phyloP scores from a whole-genome alignment of 2,113 vertebrate species.

The Scomber japonicus region DNA sequence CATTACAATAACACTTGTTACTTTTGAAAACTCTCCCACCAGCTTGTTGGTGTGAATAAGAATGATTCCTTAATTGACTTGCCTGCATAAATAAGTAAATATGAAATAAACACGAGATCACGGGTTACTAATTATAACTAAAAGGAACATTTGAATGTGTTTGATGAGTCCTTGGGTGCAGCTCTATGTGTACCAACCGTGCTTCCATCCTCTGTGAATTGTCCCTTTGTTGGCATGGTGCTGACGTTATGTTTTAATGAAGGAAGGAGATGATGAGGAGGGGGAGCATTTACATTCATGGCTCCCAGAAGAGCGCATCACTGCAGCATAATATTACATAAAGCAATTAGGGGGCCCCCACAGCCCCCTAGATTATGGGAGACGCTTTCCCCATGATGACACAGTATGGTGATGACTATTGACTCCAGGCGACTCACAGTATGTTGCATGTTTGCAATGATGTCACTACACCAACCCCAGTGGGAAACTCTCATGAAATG shows the following conservation, averaged over 20 bases:
- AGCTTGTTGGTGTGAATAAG: slow-evolving; percentile 8
- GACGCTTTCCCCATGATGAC: slow-evolving; percentile 73
- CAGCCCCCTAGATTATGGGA: slow-evolving; percentile 64
- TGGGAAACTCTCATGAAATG: slow-evolving; percentile 69
- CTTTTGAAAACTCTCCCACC: neutral
- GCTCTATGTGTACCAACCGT: slow-evolving; percentile 32
- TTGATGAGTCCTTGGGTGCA: slow-evolving; percentile 40
- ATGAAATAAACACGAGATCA: slow-evolving; percentile 42
- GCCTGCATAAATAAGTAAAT: slow-evolving; percentile 44
- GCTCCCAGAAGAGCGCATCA: slow-evolving; percentile 68
- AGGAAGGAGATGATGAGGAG: slow-evolving; percentile 78
- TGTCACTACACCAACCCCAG: slow-evolving; percentile 67
- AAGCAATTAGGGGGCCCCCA: slow-evolving; percentile 81
- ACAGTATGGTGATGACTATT: slow-evolving; percentile 55
- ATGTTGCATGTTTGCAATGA: slow-evolving; percentile 72
- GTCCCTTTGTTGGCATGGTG: slow-evolving; percentile 75
- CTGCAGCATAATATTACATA: slow-evolving; percentile 82
- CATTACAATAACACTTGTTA: slow-evolving; percentile 2
- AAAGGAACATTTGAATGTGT: slow-evolving; percentile 52
- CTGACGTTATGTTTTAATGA: slow-evolving; percentile 81
- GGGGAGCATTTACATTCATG: slow-evolving; percentile 73
- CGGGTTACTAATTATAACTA: slow-evolving; percentile 71
- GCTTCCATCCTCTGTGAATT: slow-evolving; percentile 69
- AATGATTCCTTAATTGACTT: slow-evolving; percentile 40
- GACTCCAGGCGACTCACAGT: slow-evolving; percentile 60